These are phyloP conservation scores for Geotrypetes seraphini DNA, from an alignment of 2,797 vertebrate genomes.

Conservation along the genomic window DNA sequence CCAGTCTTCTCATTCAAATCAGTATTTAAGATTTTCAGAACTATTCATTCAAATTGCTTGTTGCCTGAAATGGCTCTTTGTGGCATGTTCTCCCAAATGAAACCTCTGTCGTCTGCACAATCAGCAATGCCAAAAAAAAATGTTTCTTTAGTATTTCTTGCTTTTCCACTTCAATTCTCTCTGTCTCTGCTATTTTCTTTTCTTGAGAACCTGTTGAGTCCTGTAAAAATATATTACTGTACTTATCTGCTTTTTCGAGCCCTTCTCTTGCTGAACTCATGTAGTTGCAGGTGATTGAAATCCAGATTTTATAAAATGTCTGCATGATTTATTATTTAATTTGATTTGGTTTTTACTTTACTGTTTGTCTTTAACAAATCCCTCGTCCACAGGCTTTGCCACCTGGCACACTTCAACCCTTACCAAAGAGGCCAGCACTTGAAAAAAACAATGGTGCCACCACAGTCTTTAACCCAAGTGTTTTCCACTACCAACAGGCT, in stretches of 20 bases:
- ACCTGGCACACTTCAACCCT: slow-evolving; percentile 74
- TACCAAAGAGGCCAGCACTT: slow-evolving; percentile 86
- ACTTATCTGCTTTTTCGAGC: slow-evolving; percentile 12
- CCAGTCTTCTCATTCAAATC: slow-evolving; percentile 11
- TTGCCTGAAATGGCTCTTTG: slow-evolving; percentile 24
- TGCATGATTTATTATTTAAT: background rate
- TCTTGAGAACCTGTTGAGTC: slow-evolving; percentile 3
- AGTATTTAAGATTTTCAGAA: slow-evolving; percentile 4
- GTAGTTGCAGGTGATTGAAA: slow-evolving; percentile 25
- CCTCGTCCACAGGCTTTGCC: slow-evolving; percentile 64
- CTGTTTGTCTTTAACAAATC: slow-evolving; percentile 27
- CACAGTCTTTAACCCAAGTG: slow-evolving; percentile 81
- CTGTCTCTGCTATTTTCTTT: slow-evolving; percentile 5
- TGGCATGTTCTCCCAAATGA: slow-evolving; percentile 3
- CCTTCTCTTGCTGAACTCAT: slow-evolving; percentile 3
- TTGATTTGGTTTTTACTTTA: too few relatives aligned
- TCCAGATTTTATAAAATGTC: background rate
- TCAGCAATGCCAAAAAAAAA: slow-evolving; percentile 10
- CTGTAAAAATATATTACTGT: background rate
- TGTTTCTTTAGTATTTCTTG: background rate
- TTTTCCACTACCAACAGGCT: slow-evolving; percentile 97
- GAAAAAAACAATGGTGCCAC: slow-evolving; percentile 89
- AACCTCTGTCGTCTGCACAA: background rate
- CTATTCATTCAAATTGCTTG: slow-evolving; percentile 9
- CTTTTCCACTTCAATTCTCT: background rate